Evolutionary conservation across 2,797 vertebrate species (phyloP).

Genomic region (Enteromius unitaeniatus): DNA sequence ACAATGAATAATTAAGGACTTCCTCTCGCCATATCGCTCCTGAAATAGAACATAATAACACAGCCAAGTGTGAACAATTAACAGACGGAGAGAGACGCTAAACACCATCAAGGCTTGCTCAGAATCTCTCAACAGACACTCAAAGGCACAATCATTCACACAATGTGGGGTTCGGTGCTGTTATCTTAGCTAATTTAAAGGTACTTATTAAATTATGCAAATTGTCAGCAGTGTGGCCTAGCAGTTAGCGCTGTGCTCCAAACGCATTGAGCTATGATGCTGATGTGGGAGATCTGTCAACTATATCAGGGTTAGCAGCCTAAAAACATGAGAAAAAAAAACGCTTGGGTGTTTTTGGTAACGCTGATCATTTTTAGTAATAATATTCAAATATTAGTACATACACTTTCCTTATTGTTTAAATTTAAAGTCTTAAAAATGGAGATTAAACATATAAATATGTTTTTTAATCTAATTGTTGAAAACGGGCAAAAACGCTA

Average conservation of each 20-base stretch:
- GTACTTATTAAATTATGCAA: conserved; percentile 31
- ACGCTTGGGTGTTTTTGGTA: not conserved
- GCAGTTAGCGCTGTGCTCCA: not conserved
- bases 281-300: not conserved
- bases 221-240: conserved; percentile 13
- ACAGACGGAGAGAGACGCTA: conserved; percentile 55
- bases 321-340: not conserved
- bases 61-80: conserved; percentile 62
- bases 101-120: conserved; percentile 37
- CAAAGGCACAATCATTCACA: conserved; percentile 37
- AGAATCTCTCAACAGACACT: conserved; percentile 26
- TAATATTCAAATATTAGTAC: not conserved
- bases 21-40: conserved; percentile 55
- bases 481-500: not conserved
- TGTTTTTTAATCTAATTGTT: not conserved
- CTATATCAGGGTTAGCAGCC: not conserved
- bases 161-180: not conserved
- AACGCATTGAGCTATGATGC: not conserved
- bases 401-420: not conserved
- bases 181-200: conserved; percentile 38
- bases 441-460: not conserved
- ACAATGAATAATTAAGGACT: conserved; percentile 64
- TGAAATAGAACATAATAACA: conserved; percentile 63
- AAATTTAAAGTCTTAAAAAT: not conserved
- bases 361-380: not conserved